Evolutionary conservation across 2,797 vertebrate genomes (phyloP).

Genomic region (Diceros bicornis): DNA sequence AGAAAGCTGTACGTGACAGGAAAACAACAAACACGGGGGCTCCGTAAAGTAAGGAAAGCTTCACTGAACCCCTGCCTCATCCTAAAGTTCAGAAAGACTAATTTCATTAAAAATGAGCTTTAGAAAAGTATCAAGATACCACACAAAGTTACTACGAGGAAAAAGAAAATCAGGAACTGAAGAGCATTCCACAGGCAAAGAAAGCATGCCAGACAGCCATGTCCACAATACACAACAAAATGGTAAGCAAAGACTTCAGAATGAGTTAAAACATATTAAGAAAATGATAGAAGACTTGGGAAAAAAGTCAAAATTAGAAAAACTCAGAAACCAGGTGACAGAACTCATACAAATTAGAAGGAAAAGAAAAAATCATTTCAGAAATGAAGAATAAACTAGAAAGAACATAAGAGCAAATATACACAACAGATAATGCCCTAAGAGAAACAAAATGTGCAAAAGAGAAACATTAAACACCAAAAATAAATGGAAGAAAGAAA

Average conservation of each 20-base stretch:
- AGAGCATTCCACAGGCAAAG: background rate
- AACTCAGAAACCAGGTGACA: background rate
- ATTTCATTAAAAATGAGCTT: conserved; percentile 49
- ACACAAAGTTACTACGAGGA: background rate
- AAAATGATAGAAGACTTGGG: background rate
- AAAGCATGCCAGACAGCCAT: background rate
- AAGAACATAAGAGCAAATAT: background rate
- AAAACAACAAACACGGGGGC: background rate
- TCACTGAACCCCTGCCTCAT: background rate
- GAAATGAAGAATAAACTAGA: conserved; percentile 31
- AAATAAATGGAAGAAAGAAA: background rate
- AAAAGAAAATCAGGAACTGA: conserved; percentile 11
- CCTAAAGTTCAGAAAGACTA: conserved; percentile 51
- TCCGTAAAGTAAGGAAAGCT: background rate
- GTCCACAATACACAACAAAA: background rate
- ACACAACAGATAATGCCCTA: background rate
- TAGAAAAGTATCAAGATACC: conserved; percentile 45
- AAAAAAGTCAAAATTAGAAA: conserved; percentile 43
- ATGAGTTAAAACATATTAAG: background rate
- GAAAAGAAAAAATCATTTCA: background rate
- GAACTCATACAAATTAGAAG: background rate
- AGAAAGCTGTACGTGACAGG: background rate
- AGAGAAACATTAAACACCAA: conserved; percentile 2
- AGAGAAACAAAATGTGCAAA: conserved; percentile 42
- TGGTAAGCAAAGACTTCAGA: conserved; percentile 24